Percentiles rank a stretch among this genome's conserved stretches.
Conservation (phyloP, 2,888 invertebrate genomes). For the Stegophylla sp. region DNA sequence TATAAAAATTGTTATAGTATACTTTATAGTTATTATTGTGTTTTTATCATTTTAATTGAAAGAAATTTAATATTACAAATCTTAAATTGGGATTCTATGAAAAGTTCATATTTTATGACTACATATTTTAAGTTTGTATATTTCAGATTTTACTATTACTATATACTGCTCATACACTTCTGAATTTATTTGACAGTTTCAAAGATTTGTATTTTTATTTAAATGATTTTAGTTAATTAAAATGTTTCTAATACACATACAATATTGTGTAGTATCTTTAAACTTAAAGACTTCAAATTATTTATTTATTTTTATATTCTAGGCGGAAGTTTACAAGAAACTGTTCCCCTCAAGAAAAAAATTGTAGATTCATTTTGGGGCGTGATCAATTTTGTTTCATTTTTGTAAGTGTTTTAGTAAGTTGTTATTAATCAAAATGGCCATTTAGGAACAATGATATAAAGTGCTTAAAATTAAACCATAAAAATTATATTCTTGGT, state of each 20-base stretch:
- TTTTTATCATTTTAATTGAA: neutral
- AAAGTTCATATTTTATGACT: too few species aligned
- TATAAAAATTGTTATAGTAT: too few species aligned
- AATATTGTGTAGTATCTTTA: too few species aligned
- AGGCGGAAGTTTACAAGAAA: conserved; percentile 42
- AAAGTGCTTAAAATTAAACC: neutral
- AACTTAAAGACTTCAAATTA: neutral
- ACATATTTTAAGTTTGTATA: too few species aligned
- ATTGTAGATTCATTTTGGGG: conserved; percentile 46
- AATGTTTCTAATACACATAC: too few species aligned
- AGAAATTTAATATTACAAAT: neutral
- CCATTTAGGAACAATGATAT: neutral
- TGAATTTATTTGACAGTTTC: too few species aligned
- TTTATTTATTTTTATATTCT: neutral
- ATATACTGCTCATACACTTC: too few species aligned
- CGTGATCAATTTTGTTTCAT: conserved; percentile 43
- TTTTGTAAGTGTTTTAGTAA: conserved; percentile 36
- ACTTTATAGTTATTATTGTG: too few species aligned
- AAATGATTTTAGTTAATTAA: too few species aligned
- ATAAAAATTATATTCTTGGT: neutral
- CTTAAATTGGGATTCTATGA: too few species aligned
- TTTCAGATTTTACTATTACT: too few species aligned
- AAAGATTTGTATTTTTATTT: too few species aligned
- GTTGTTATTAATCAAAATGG: neutral
- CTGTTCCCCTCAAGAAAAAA: conserved; percentile 46